Evolutionary conservation across 2,113 vertebrate genomes (phyloP).

Genomic region (Bujurquina vittata): DNA sequence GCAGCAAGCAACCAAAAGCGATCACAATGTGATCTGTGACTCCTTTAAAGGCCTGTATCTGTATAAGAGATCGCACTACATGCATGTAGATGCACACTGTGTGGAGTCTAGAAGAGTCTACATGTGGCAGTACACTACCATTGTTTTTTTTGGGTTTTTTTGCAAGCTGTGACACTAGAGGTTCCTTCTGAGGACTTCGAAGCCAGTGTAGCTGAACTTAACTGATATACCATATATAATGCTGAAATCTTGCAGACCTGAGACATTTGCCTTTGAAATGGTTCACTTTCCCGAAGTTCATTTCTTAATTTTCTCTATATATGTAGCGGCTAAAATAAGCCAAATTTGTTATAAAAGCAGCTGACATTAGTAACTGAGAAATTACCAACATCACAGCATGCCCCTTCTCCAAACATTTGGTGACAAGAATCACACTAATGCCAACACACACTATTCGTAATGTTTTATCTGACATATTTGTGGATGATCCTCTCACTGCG

Average conservation of each 20-base stretch:
- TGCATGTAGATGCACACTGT: conserved; percentile 33
- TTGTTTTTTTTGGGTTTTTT: background rate
- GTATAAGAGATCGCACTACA: conserved; percentile 24
- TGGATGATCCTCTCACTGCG: background rate
- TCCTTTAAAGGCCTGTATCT: conserved; percentile 28
- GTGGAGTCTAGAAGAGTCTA: conserved; percentile 1
- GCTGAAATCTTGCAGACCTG: background rate
- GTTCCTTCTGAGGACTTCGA: conserved; percentile 8
- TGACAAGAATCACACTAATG: background rate
- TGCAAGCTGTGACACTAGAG: conserved; percentile 58
- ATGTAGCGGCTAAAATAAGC: background rate
- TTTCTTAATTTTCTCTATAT: rapidly evolving
- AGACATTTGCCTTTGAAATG: background rate
- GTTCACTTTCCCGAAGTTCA: background rate
- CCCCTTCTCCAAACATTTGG: background rate
- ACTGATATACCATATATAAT: background rate
- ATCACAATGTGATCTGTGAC: background rate
- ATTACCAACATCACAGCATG: background rate
- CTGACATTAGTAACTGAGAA: background rate
- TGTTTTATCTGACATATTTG: background rate
- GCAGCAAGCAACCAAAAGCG: background rate
- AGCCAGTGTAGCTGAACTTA: conserved; percentile 5
- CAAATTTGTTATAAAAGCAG: too few species aligned
- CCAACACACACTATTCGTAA: background rate
- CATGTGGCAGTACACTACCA: conserved; percentile 35